Evolutionary conservation across 1,140 invertebrate genomes (phyloP).

Genomic region (Aethina tumida): DNA sequence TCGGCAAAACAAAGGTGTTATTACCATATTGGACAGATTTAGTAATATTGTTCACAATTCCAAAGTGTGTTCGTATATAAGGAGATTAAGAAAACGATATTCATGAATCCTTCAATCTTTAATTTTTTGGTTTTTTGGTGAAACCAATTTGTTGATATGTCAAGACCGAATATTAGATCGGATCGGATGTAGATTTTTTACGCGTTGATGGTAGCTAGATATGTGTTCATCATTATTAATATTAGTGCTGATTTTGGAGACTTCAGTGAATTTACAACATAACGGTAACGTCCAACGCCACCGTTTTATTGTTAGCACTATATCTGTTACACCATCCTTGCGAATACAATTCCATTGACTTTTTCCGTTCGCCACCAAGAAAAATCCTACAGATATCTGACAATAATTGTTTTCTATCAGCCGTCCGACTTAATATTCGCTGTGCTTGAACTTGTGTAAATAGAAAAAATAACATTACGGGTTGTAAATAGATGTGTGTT

Average conservation of each 20-base stretch:
- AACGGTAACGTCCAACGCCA: background rate
- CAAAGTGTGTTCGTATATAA: conserved; percentile 9
- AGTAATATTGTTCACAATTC: conserved; percentile 8
- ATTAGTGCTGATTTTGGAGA: no score
- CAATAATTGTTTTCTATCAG: conserved; percentile 4
- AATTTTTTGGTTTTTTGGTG: no score
- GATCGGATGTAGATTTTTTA: no score
- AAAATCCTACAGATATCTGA: conserved; percentile 7
- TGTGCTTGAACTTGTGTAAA: conserved; percentile 23
- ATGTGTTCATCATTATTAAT: no score
- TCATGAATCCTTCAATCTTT: no score
- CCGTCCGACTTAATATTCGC: conserved; percentile 4
- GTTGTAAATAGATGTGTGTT: conserved; percentile 35
- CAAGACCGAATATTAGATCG: no score
- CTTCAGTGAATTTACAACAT: background rate
- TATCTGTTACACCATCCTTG: background rate
- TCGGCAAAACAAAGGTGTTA: no score
- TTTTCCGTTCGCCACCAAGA: background rate
- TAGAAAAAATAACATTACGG: conserved; percentile 34
- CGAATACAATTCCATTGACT: conserved; percentile 1
- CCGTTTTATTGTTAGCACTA: no score
- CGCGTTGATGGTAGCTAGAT: no score
- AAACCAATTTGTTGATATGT: no score
- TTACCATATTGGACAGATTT: no score
- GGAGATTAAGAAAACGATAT: no score